Percentiles rank a stretch among this genome's conserved stretches.
These are phyloP conservation scores for Philaethria dido DNA, from an alignment of 2,888 invertebrate species.

Conservation along the genomic window DNA sequence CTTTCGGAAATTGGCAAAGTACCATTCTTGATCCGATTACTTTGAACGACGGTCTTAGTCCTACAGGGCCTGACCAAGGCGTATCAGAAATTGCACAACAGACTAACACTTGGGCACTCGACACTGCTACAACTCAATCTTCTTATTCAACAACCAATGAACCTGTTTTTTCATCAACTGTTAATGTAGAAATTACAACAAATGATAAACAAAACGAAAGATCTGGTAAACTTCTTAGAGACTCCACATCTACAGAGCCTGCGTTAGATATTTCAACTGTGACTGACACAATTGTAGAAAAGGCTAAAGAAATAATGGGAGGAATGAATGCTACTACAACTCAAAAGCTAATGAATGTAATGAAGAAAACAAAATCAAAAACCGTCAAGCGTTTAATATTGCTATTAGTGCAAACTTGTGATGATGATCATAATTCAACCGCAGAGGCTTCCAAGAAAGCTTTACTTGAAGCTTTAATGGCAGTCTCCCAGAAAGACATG, in stretches of 20 bases:
- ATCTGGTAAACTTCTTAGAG: conserved; percentile 66
- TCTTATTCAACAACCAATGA: conserved; percentile 60
- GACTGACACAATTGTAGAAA: conserved; percentile 86
- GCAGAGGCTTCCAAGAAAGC: conserved; percentile 88
- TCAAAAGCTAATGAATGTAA: conserved; percentile 89
- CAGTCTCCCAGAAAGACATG: conserved; percentile 84
- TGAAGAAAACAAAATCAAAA: conserved; percentile 92
- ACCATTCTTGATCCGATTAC: conserved; percentile 87
- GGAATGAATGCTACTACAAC: conserved; percentile 90
- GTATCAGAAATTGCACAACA: conserved; percentile 57
- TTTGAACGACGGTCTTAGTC: conserved; percentile 86
- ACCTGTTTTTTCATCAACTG: conserved; percentile 63
- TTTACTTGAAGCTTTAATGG: conserved; percentile 87
- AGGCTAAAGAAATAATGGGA: conserved; percentile 90
- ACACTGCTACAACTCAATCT: conserved; percentile 60
- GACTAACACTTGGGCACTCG: conserved; percentile 59
- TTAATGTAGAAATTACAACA: conserved; percentile 59
- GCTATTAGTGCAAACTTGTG: conserved; percentile 90
- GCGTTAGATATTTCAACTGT: conserved; percentile 86
- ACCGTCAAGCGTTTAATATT: conserved; percentile 89
- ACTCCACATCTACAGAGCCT: conserved; percentile 72
- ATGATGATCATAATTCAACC: conserved; percentile 88
- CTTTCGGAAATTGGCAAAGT: conserved; percentile 85
- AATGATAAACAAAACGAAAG: conserved; percentile 58
- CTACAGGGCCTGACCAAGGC: conserved; percentile 60